Evolutionary conservation across 2,888 invertebrate genomes (phyloP).

Genomic region (Ligdia adustata): DNA sequence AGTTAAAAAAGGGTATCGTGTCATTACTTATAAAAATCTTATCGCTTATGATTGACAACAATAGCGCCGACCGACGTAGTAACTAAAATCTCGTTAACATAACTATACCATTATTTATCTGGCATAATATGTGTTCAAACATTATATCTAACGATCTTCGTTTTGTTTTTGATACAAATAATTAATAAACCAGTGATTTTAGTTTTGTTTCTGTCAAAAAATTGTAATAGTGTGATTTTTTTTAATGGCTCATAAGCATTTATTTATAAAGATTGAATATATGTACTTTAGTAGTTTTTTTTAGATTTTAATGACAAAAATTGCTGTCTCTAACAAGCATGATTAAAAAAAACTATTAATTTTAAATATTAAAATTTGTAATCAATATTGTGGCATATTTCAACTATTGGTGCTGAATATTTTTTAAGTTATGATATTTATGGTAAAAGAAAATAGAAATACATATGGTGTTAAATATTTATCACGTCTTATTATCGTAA

Average conservation of each 20-base stretch:
- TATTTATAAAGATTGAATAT: conserved; percentile 10
- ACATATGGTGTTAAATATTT: too few relatives aligned
- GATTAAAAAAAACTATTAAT: too few relatives aligned
- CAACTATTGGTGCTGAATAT: too few relatives aligned
- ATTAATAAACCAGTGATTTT: conserved; percentile 28
- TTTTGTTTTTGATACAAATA: conserved; percentile 21
- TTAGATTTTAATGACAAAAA: too few relatives aligned
- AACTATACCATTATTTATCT: conserved; percentile 16
- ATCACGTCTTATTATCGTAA: too few relatives aligned
- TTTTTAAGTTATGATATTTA: too few relatives aligned
- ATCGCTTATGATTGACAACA: conserved; percentile 9
- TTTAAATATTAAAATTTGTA: too few relatives aligned
- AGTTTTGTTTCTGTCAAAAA: conserved; percentile 1
- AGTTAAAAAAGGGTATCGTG: too few relatives aligned
- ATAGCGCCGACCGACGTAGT: conserved; percentile 10
- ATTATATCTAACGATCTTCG: conserved; percentile 40
- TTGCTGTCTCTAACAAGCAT: too few relatives aligned
- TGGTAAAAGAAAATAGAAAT: too few relatives aligned
- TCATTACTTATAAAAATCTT: conserved; percentile 7
- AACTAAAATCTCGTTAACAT: conserved; percentile 12
- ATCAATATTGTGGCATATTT: too few relatives aligned
- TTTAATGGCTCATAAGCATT: conserved; percentile 6
- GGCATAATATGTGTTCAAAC: conserved; percentile 34
- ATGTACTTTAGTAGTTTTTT: conserved; percentile 3
- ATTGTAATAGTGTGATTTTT: background rate